Base-by-base conservation (phyloP, 2,888 invertebrate genomes). In the Troides oblongomaculatus region DNA sequence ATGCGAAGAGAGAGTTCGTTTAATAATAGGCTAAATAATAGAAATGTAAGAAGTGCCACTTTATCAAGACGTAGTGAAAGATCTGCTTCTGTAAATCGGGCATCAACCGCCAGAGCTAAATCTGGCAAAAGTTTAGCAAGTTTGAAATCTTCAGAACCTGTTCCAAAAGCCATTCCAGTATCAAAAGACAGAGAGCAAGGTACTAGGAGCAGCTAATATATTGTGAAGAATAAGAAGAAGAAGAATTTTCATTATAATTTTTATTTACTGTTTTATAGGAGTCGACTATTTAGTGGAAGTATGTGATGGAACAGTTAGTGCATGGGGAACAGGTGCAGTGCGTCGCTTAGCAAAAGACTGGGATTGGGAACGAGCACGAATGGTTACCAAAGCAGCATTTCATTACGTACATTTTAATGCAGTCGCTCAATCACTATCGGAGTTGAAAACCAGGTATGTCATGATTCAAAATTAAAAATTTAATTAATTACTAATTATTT, bases 211-310 rank as follows among this genome's bases (percentile, higher is more conserved):
- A 7, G 57, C 4, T 53, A n/a, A 58, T 1, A 58, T 25, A 23
- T 4, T n/a, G 1, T 58, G 4, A 58, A 14, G 7, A 25, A 23
- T 58, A 21, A 21, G 21, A 21, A 21, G 21, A 21, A 21, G 21
- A 21, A 21, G 7, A 25, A 23, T 58, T n/a, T 58, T 58, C 23
- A 53, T 23, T 58, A 58, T 58, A 25, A 21, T 58, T 58, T 58
- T 58, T 23, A 58, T 25, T 10, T 25, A 10, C 23, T 58, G 57
- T 50, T 62, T 77, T 84, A 74, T 76, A 95, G 96, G 97, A 70
- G 96, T 97, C n/a, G 97, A 97, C 90, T 97, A 97, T 85, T 91
- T 97, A 73, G 96, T 97, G 50, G 97, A 97, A 93, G 97, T 97
- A 70, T 95, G 95, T 77, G 97, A 97, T 43, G 94, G 96, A 68